These are phyloP conservation scores for Phoxinus dragarum DNA, from an alignment of 2,797 vertebrate species.

Conservation along the genomic window DNA sequence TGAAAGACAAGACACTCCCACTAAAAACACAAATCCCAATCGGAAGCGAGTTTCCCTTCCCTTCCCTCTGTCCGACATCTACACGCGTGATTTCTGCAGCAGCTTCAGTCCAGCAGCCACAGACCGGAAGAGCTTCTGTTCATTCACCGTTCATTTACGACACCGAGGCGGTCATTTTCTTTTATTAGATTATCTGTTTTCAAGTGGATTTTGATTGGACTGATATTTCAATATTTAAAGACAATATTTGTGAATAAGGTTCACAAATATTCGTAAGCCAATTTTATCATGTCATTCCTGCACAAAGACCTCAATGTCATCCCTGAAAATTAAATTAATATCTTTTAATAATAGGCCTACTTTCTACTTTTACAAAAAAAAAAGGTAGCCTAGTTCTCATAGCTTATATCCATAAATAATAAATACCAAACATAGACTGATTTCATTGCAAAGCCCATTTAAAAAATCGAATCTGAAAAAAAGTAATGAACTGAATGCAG, in stretches of 20 bases:
- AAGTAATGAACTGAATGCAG: not conserved
- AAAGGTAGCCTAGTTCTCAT: accelerated
- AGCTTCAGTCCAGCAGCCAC: not conserved
- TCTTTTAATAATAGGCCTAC: not conserved
- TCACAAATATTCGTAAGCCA: not conserved
- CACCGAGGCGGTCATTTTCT: not conserved
- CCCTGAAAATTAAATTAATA: not conserved
- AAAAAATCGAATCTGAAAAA: no score
- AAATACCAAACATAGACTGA: not conserved
- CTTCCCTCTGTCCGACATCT: not conserved
- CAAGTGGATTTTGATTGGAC: not conserved
- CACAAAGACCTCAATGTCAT: not conserved
- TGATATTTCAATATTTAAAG: not conserved
- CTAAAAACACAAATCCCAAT: not conserved
- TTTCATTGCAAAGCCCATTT: not conserved
- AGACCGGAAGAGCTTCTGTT: not conserved
- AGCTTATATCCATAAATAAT: not conserved
- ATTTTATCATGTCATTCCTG: not conserved
- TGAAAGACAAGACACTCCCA: not conserved
- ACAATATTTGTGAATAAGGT: not conserved
- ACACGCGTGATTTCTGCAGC: not conserved
- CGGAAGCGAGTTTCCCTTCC: not conserved
- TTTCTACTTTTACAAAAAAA: not conserved
- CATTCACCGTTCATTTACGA: not conserved
- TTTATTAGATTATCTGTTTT: not conserved